Base-by-base conservation (phyloP, 2,113 vertebrate species). In the Xiphophorus couchianus region DNA sequence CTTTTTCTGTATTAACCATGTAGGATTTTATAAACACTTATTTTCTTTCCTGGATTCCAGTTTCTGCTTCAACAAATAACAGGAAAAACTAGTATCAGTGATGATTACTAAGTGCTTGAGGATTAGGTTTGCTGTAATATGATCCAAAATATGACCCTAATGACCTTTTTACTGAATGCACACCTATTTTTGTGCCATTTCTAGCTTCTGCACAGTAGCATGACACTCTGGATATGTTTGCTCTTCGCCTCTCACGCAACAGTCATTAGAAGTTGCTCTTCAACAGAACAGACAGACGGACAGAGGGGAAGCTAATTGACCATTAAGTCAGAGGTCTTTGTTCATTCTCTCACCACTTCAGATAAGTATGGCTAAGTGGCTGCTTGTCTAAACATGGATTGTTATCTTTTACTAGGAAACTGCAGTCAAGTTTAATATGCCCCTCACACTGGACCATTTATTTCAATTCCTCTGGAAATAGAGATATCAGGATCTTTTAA, bases 321-420 rank as follows among this genome's bases (percentile, higher is more conserved):
- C 78, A 63, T 85, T 88, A 84, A 86, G 85, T 88, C 76, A 76
- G 73, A 84, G 85, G 73, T 83, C 82, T 88, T 90, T 90, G 86
- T 91, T 80, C 48, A 60, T 65, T 71, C 79, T 88, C 77, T 90
- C 86, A 89, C 66, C 85, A 86, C 86, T 90, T 76, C 61, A 73
- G 79, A 90, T 92, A 90, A 93, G 86, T 82, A 69, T 67, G 48
- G 73, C 84, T 85, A 86, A 87, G 88, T 91, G 84, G 83, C 14
- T 76, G 80, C 84, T 81, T 86, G 75, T 83, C 69, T 78, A 90
- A 92, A 90, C 87, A 91, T 67, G 85, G 88, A 88, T 92, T 70
- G 85, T 87, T 93, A 92, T 92, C 90, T 62, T 84, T 68, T 63
- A 77, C 78, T 62, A 69, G 77, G 81, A 82, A 27, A 76, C 66